Evolutionary conservation across 2,797 vertebrate genomes (phyloP).

Genomic region (Paramormyrops hopkinsi): DNA sequence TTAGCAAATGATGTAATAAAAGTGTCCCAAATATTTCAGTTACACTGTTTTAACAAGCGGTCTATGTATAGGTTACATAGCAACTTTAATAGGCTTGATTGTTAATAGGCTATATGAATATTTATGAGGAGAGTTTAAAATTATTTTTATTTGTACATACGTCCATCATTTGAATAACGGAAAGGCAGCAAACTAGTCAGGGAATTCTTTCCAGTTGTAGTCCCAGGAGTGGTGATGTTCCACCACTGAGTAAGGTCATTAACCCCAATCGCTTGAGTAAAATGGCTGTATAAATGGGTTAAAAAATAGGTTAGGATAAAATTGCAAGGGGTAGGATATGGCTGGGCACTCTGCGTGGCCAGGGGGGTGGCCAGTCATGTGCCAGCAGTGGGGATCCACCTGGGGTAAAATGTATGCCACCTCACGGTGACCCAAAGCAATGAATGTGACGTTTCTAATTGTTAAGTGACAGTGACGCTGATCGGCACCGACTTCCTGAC

Average conservation of each 20-base stretch:
- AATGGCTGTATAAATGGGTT: neutral
- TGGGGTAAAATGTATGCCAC: neutral
- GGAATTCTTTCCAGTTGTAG: neutral
- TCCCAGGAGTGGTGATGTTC: neutral
- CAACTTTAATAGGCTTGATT: neutral
- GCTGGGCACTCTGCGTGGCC: neutral
- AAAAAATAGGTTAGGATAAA: neutral
- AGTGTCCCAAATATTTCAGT: neutral
- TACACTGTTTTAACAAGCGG: neutral
- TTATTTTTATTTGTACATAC: neutral
- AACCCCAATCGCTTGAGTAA: neutral
- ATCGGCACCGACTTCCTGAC: neutral
- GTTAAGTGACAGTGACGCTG: constrained; percentile 4
- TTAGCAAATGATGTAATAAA: neutral
- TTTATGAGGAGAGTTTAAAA: neutral
- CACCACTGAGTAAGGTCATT: neutral
- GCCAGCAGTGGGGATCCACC: neutral
- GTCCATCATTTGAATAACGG: neutral
- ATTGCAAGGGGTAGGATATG: neutral
- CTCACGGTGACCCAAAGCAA: neutral
- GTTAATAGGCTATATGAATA: neutral
- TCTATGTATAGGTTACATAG: neutral
- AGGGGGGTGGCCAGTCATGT: neutral
- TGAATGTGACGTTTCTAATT: constrained; percentile 8
- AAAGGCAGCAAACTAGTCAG: neutral